These are phyloP conservation scores for Aphidius colemani DNA, from an alignment of 2,888 invertebrate species.

Conservation along the genomic window DNA sequence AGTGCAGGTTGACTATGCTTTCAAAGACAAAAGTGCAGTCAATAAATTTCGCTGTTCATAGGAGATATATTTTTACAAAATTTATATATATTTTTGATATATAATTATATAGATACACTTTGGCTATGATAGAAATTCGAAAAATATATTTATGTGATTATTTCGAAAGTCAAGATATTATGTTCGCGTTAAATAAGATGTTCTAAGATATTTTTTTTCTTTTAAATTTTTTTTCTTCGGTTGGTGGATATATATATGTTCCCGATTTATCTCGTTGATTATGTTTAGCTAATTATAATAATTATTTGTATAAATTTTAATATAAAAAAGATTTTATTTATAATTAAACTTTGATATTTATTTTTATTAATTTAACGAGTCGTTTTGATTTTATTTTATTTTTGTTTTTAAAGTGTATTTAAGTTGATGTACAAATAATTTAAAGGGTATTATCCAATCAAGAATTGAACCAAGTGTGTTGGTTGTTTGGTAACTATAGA, in stretches of 20 bases:
- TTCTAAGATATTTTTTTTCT: constrained; percentile 1
- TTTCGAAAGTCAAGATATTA: too few species aligned
- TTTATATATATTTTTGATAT: too few species aligned
- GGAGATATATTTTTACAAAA: too few species aligned
- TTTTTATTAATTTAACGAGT: not conserved
- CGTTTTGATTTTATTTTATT: not conserved
- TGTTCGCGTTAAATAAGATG: constrained; percentile 7
- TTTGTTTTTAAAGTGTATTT: constrained; percentile 5
- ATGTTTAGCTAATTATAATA: too few species aligned
- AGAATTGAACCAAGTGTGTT: constrained; percentile 14
- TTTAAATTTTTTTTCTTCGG: constrained; percentile 2
- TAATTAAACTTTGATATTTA: not conserved
- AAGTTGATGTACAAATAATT: constrained; percentile 32
- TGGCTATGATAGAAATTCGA: too few species aligned
- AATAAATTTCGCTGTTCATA: too few species aligned
- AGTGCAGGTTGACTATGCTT: too few species aligned
- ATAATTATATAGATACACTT: too few species aligned
- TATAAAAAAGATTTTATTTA: not conserved
- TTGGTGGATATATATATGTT: not conserved
- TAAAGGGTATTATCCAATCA: constrained; percentile 51
- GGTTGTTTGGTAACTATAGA: constrained; percentile 37
- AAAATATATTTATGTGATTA: too few species aligned
- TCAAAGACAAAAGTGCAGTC: too few species aligned
- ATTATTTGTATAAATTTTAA: not conserved
- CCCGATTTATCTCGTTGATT: not conserved